Percentiles rank a stretch among this genome's conserved stretches.
Evolutionary conservation across 2,797 vertebrate genomes (phyloP).

Genomic region (Propithecus perrieri): DNA sequence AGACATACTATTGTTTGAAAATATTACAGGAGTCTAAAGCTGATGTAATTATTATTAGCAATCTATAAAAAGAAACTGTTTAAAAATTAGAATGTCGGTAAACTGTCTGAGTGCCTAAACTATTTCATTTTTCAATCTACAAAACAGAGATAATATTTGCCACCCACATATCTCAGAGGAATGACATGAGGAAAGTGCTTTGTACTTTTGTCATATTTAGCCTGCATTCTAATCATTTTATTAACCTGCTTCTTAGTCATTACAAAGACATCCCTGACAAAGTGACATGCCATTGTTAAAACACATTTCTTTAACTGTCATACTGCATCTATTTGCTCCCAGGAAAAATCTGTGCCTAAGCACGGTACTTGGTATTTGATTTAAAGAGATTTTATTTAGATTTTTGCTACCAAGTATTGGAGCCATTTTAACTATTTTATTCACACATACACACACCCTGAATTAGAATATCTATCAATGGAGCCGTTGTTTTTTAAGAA

Average conservation of each 20-base stretch:
- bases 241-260: conserved; percentile 73
- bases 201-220: conserved; percentile 73
- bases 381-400: conserved; percentile 34
- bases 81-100: conserved; percentile 53
- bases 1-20: background rate
- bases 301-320: conserved; percentile 43
- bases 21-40: background rate
- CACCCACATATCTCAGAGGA: conserved; percentile 68
- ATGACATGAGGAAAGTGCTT: conserved; percentile 58
- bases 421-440: conserved; percentile 37
- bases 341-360: conserved; percentile 32
- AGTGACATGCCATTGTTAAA: conserved; percentile 44
- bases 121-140: conserved; percentile 68
- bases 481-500: conserved; percentile 16
- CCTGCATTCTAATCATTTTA: conserved; percentile 68
- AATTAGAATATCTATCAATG: background rate
- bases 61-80: conserved; percentile 56
- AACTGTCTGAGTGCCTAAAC: conserved; percentile 51
- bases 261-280: conserved; percentile 56
- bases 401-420: conserved; percentile 14
- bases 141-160: conserved; percentile 72
- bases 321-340: background rate
- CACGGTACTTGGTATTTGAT: background rate
- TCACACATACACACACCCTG: background rate
- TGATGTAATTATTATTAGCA: background rate